Conservation (phyloP, 2,113 vertebrate genomes). For the Ptyas mucosa region DNA sequence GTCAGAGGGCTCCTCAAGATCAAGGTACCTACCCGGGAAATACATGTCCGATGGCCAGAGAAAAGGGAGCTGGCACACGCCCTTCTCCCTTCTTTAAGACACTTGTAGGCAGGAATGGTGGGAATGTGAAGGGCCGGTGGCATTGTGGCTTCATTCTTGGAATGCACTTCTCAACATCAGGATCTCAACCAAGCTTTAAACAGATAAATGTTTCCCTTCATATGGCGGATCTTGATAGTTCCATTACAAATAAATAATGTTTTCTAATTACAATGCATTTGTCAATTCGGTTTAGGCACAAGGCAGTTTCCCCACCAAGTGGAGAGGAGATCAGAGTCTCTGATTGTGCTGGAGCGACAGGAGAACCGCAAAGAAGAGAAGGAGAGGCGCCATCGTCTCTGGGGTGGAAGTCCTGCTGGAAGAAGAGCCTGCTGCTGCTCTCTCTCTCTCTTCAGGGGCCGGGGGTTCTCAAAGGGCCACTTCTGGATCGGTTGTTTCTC, state of each 20-base stretch:
- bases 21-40: slow-evolving; percentile 75
- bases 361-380: slow-evolving; percentile 35
- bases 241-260: slow-evolving; percentile 96
- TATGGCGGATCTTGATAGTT: slow-evolving; percentile 89
- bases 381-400: slow-evolving; percentile 74
- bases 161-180: slow-evolving; percentile 73
- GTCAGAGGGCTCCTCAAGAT: slow-evolving; percentile 55
- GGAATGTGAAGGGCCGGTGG: slow-evolving; percentile 88
- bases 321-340: slow-evolving; percentile 93
- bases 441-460: slow-evolving; percentile 78
- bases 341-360: slow-evolving; percentile 97
- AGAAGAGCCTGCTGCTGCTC: slow-evolving; percentile 55
- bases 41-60: slow-evolving; percentile 83
- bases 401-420: slow-evolving; percentile 75
- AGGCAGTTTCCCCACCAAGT: slow-evolving; percentile 90
- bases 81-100: slow-evolving; percentile 87
- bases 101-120: slow-evolving; percentile 82
- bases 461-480: slow-evolving; percentile 81
- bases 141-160: slow-evolving; percentile 79
- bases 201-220: slow-evolving; percentile 88
- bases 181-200: slow-evolving; percentile 81
- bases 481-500: slow-evolving; percentile 83
- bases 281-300: slow-evolving; percentile 99
- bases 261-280: slow-evolving; percentile 99
- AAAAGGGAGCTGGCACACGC: slow-evolving; percentile 71